Conservation (phyloP, 2,888 invertebrate species). For the Epinotia demarniana region DNA sequence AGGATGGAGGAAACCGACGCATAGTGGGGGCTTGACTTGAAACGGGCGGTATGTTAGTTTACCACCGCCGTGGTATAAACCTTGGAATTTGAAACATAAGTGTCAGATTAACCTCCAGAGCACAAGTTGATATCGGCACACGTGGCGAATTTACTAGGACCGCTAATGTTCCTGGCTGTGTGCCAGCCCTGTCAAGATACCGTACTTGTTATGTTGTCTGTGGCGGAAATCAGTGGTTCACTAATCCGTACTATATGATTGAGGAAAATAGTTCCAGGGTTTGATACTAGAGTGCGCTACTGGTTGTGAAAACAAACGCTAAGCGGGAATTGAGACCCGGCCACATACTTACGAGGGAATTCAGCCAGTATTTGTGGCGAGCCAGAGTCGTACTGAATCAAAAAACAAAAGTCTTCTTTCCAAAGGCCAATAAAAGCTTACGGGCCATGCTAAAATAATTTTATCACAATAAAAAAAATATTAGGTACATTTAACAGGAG, state of each 20-base stretch:
- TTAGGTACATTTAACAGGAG: too few species aligned
- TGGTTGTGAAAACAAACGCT: background rate
- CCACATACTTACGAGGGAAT: too few species aligned
- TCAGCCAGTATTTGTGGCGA: too few species aligned
- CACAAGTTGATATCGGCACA: constrained; percentile 25
- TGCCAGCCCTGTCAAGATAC: constrained; percentile 16
- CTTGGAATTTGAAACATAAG: background rate
- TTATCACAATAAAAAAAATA: too few species aligned
- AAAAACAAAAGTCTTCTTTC: too few species aligned
- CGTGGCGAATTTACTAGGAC: constrained; percentile 27
- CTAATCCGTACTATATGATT: background rate
- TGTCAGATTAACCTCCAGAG: background rate
- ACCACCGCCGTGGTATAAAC: background rate
- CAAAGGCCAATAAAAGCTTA: too few species aligned
- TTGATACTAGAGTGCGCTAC: constrained; percentile 19
- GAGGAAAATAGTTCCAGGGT: background rate
- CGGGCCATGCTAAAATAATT: too few species aligned
- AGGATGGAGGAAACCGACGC: too few species aligned
- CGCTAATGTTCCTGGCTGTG: constrained; percentile 13
- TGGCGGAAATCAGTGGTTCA: constrained; percentile 10
- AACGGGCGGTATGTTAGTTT: background rate
- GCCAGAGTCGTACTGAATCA: too few species aligned
- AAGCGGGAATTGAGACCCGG: background rate
- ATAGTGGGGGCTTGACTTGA: too few species aligned
- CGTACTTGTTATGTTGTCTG: constrained; percentile 8